Evolutionary conservation across 2,113 vertebrate species (phyloP), one percentile per base, ranked within the genome.

Genomic region (Bambusicola thoracicus): DNA sequence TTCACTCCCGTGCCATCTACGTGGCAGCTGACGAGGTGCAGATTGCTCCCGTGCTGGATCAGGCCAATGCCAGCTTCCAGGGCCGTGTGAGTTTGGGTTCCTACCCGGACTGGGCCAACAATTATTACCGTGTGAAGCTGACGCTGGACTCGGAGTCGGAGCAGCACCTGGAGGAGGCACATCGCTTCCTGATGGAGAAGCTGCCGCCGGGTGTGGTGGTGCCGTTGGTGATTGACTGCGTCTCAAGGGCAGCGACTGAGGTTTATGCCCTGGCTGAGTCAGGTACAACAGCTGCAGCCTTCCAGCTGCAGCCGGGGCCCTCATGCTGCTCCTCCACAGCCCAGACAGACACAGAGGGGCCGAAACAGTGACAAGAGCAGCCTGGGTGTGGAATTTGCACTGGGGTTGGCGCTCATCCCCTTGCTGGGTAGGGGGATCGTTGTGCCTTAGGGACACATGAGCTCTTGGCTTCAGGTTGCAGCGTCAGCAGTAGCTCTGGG

Each of bases 61-160:
- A 94, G 72, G 97, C 98, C 34, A 93, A 98, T 41, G 85, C 96
- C 3, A 8, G 66, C 32, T 99, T 99, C 97, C 97, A 97, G 5
- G 96, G 75, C 9, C 96, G 81, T 0, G 98, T 99, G 36, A 95
- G 97, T 53, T 80, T 99, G 11, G 99, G 99, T 6, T 99, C 99
- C 32, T 99, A 99, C 94, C 99, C 99, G 0, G 98, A 99, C 95
- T 99, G 99, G 99, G 81, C 97, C 75, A 99, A 97, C 85, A 99
- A 99, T 95, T 99, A 99, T 85, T 98, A 99, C 87, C 97, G 98
- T 2, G 99, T 99, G 81, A 98, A 98, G 92, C 97, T 99, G 95
- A 98, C 98, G 2, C 95, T 99, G 97, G 99, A 99, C 90, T 98
- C 99, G 0, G 96, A 99, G 65, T 98, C 98, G 1, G 96, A 98